A percentile compares a stretch with the other conserved stretches of the same genome.
These are phyloP conservation scores for Brachyopa scutellaris DNA, from an alignment of 2,888 invertebrate species.

Conservation along the genomic window DNA sequence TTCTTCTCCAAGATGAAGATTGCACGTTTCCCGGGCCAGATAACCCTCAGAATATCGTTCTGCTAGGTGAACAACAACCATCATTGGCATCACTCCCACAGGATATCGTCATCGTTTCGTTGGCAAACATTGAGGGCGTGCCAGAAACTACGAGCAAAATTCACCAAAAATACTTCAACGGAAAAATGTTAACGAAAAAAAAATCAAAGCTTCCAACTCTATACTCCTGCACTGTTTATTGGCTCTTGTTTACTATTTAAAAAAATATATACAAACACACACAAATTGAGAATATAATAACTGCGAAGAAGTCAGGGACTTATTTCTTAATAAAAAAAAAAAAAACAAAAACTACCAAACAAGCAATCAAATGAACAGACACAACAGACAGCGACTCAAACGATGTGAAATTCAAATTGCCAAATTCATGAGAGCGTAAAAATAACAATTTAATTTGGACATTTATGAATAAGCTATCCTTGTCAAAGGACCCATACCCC, in stretches of 20 bases:
- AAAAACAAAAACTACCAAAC: constrained; percentile 35
- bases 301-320: constrained; percentile 1
- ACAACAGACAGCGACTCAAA: constrained; percentile 53
- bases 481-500: constrained; percentile 17
- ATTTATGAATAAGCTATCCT: constrained; percentile 57
- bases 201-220: constrained; percentile 28
- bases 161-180: constrained; percentile 43
- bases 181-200: constrained; percentile 11
- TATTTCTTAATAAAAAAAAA: not conserved
- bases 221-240: constrained; percentile 41
- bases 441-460: constrained; percentile 72
- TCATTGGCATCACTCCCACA: not conserved
- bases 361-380: constrained; percentile 61
- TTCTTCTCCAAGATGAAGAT: constrained; percentile 57
- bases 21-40: constrained; percentile 31
- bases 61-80: constrained; percentile 24
- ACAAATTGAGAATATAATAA: constrained; percentile 33
- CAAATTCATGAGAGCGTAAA: constrained; percentile 69
- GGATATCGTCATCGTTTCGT: not conserved
- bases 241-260: constrained; percentile 47
- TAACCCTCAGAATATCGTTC: constrained; percentile 34
- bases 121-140: not conserved
- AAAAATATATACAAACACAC: not conserved
- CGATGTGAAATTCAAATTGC: constrained; percentile 70
- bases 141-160: constrained; percentile 16